Evolutionary conservation across 2,888 invertebrate genomes (phyloP), one percentile per base, ranked within the genome.

Genomic region (Hanleya hanleyi): DNA sequence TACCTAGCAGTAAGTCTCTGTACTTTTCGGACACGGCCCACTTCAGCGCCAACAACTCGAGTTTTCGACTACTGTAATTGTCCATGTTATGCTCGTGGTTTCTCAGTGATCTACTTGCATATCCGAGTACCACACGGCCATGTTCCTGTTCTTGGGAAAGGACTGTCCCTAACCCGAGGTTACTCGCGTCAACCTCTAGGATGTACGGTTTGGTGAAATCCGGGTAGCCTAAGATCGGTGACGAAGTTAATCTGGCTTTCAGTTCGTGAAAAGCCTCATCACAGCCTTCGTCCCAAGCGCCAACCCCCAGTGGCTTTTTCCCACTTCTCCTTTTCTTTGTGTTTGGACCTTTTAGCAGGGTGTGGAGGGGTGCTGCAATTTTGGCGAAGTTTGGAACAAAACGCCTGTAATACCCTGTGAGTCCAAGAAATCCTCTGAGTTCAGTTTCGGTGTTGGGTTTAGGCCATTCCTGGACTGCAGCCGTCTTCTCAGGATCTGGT

Each of bases 1-100:
- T 37, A 12, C 76, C 78, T n/a, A n/a, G n/a, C 49, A 77, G 64
- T 9, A 69, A 67, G n/a, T 74, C 76, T 57, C 71, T 49, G 49
- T 73, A 79, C 67, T 78, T 78, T 26, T 77, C 77, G 0, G 75
- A 71, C 12, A 80, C 70, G 5, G 81, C 78, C 80, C 79, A 80
- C 47, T 77, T 78, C 35, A 81, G 41, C 6, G 61, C 77, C 6
- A 80, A 69, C 12, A 79, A 73, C 41, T 83, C 77, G 12, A 81
- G 49, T 68, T 81, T 79, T 65, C 68, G 73, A 12, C 67, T 70
- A 57, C 76, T 76, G 65, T 82, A 82, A 35, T 80, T 80, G 12
- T 62, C 35, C 66, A 70, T 68, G 62, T 79, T 76, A 38, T 50
- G 50, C 49, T 81, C 82, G 51, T 75, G 32, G 0, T 68, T 65